A percentile compares a stretch with the other conserved stretches of the same genome.
Conservation (phyloP, 1,140 invertebrate species). For the Leptinotarsa defecta region DNA sequence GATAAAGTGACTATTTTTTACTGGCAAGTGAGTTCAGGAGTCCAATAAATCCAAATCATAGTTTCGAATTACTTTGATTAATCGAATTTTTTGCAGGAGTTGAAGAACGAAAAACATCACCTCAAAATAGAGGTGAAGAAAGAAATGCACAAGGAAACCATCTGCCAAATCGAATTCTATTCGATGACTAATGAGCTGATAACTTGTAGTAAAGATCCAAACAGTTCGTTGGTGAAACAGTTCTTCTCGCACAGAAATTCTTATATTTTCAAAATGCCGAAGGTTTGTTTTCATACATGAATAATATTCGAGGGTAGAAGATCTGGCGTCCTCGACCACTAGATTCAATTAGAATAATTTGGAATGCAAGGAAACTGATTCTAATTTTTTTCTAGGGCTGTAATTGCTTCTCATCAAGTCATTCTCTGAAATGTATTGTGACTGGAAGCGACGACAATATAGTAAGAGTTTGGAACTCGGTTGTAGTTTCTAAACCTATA, state of each 20-base stretch:
- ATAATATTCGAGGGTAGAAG: no score
- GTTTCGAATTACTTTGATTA: neutral
- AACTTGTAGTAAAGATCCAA: conserved; percentile 59
- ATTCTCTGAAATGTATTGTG: conserved; percentile 55
- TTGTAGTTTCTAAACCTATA: conserved; percentile 51
- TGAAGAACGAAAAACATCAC: conserved; percentile 57
- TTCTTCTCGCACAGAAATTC: conserved; percentile 56
- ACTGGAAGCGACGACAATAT: conserved; percentile 58
- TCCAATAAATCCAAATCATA: neutral
- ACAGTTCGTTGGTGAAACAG: conserved; percentile 55
- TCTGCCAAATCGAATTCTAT: conserved; percentile 56
- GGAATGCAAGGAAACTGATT: no score
- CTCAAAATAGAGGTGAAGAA: conserved; percentile 51
- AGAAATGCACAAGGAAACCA: conserved; percentile 55
- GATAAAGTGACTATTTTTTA: conserved; percentile 61
- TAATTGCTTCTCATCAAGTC: conserved; percentile 58
- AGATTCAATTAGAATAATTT: no score
- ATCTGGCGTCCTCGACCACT: no score
- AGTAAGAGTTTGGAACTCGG: conserved; percentile 60
- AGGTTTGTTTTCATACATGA: conserved; percentile 40
- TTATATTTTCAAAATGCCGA: conserved; percentile 58
- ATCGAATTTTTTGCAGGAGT: conserved; percentile 49
- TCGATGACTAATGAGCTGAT: conserved; percentile 55
- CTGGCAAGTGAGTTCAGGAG: conserved; percentile 58
- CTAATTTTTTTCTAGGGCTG: conserved; percentile 55